Conservation (phyloP, 2,113 vertebrate genomes). For the Ifrita kowaldi region DNA sequence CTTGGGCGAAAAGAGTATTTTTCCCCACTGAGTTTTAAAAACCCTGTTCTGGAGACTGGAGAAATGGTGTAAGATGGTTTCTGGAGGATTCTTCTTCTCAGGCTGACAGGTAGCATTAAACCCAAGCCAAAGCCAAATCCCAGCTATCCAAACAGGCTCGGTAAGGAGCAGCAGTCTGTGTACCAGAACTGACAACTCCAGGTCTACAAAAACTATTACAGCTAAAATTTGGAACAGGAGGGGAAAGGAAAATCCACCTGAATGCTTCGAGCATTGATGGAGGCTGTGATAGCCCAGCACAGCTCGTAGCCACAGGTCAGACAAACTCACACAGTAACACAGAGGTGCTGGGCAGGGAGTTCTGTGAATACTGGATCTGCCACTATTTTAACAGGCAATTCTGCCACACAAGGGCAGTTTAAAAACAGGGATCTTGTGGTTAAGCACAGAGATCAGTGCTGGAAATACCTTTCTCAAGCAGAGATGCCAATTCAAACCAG, state of each 20-base stretch:
- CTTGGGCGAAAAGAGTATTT: not conserved
- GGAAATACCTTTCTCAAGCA: not conserved
- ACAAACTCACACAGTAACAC: not conserved
- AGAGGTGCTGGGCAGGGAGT: not conserved
- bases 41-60: not conserved
- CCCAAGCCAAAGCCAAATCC: not conserved
- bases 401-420: not conserved
- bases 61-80: not conserved
- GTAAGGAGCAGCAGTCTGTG: not conserved
- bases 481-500: not conserved
- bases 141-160: fast-evolving
- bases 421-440: not conserved
- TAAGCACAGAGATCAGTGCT: not conserved
- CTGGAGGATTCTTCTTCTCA: not conserved
- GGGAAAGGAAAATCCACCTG: not conserved
- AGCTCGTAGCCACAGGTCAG: not conserved
- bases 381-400: not conserved
- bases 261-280: not conserved
- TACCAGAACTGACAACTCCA: not conserved
- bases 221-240: not conserved
- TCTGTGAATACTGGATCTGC: too few species aligned
- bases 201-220: not conserved
- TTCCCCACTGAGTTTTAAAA: not conserved
- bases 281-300: not conserved
- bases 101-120: not conserved